Percentiles rank a stretch among this genome's conserved stretches.
Evolutionary conservation across 2,797 vertebrate species (phyloP).

Genomic region (Momotus momota): DNA sequence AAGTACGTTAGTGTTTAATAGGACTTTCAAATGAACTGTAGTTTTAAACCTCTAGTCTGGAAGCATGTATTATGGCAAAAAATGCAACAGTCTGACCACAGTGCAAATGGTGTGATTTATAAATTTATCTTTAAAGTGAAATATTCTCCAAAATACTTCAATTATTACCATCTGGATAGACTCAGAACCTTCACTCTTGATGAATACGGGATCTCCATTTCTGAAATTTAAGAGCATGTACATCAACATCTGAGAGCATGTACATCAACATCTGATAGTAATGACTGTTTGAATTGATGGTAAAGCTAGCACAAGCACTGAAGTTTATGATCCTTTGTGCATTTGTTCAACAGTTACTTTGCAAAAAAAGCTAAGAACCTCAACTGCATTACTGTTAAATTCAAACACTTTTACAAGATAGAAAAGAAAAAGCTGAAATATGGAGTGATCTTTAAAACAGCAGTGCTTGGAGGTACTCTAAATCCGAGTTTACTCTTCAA

Average conservation of each 20-base stretch:
- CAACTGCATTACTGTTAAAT: neutral
- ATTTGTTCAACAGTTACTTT: neutral
- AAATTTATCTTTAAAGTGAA: conserved; percentile 34
- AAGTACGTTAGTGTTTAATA: conserved; percentile 4
- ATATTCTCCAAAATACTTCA: conserved; percentile 28
- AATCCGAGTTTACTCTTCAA: neutral
- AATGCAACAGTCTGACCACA: conserved; percentile 2
- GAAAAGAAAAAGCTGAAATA: neutral
- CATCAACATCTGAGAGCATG: neutral
- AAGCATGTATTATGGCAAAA: conserved; percentile 43
- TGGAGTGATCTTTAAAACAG: neutral
- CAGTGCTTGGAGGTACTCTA: neutral
- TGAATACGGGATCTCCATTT: neutral
- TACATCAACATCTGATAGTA: neutral
- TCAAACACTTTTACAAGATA: neutral
- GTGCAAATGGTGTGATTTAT: neutral
- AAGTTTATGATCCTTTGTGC: neutral
- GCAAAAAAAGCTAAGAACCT: neutral
- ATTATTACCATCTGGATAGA: neutral
- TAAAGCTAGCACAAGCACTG: neutral
- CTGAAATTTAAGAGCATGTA: neutral
- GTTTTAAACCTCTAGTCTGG: conserved; percentile 12
- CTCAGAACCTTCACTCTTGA: neutral
- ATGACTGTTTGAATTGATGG: neutral
- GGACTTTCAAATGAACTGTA: conserved; percentile 53